Evolutionary conservation across 2,797 vertebrate genomes (phyloP).

Genomic region (Etheostoma nigrum): DNA sequence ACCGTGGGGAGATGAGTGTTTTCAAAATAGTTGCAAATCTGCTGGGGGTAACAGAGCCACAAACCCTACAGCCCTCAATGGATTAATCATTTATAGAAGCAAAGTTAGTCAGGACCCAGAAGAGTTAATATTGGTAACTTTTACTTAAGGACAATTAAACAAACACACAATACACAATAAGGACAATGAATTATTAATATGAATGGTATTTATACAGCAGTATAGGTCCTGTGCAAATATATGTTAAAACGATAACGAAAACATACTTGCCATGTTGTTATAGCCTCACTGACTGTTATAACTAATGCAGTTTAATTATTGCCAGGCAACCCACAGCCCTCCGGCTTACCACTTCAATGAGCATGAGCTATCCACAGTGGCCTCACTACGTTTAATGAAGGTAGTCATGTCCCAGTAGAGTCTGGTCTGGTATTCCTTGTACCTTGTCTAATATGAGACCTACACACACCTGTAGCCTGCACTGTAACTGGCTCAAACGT

Average conservation of each 20-base stretch:
- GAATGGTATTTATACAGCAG: background rate
- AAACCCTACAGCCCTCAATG: constrained; percentile 30
- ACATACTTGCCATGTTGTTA: background rate
- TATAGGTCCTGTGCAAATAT: background rate
- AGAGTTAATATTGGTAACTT: constrained; percentile 16
- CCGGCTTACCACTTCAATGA: constrained; percentile 36
- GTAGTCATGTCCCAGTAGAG: constrained; percentile 18
- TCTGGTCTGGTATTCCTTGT: constrained; percentile 16
- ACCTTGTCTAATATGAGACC: constrained; percentile 37
- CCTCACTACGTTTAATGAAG: constrained; percentile 40
- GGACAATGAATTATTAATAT: background rate
- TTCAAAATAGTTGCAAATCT: constrained; percentile 42
- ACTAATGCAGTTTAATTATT: constrained; percentile 53
- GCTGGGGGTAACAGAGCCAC: constrained; percentile 40
- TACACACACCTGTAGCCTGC: background rate
- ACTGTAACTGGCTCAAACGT: background rate
- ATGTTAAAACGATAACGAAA: background rate
- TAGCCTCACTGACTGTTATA: background rate
- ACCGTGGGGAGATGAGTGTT: constrained; percentile 24
- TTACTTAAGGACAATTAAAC: background rate
- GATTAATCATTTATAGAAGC: constrained; percentile 73
- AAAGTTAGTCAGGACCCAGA: constrained; percentile 30
- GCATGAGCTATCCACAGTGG: constrained; percentile 17
- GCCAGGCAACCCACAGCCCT: constrained; percentile 36
- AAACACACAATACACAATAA: background rate